These are phyloP conservation scores for Phaonia tiefii DNA, from an alignment of 2,888 invertebrate genomes.

Conservation along the genomic window DNA sequence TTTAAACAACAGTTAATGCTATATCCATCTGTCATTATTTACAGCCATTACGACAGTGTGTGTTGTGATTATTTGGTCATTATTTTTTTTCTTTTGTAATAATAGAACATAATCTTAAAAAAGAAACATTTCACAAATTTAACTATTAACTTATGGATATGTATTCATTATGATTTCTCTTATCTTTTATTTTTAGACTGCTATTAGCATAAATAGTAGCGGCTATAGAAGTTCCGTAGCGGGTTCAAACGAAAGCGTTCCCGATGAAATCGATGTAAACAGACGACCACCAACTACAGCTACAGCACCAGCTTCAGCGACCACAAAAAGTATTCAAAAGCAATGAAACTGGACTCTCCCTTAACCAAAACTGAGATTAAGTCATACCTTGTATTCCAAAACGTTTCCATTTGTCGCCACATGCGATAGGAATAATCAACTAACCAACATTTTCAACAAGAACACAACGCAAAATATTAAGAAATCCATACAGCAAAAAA, in stretches of 20 bases:
- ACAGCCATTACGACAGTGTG: no score
- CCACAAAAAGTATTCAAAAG: conserved; percentile 47
- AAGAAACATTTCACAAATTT: no score
- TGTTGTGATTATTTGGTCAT: no score
- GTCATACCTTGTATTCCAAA: neutral
- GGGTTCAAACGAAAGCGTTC: conserved; percentile 37
- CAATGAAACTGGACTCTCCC: conserved; percentile 27
- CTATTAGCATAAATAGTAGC: conserved; percentile 68
- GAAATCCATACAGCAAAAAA: neutral
- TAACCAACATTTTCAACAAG: neutral
- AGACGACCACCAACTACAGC: conserved; percentile 14
- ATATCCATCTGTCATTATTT: no score
- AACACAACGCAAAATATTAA: neutral
- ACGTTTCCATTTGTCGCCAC: neutral
- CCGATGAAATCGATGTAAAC: conserved; percentile 8
- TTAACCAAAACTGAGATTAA: conserved; percentile 20
- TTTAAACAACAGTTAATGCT: no score
- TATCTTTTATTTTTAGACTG: conserved; percentile 69
- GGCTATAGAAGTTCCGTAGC: conserved; percentile 68
- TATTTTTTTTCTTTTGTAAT: no score
- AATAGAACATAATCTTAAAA: no score
- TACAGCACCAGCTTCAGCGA: conserved; percentile 1
- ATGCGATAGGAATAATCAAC: conserved; percentile 5
- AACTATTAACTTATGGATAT: no score
- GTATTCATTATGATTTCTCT: neutral